Evolutionary conservation across 2,113 vertebrate species (phyloP).

Genomic region (Nannospalax galili): DNA sequence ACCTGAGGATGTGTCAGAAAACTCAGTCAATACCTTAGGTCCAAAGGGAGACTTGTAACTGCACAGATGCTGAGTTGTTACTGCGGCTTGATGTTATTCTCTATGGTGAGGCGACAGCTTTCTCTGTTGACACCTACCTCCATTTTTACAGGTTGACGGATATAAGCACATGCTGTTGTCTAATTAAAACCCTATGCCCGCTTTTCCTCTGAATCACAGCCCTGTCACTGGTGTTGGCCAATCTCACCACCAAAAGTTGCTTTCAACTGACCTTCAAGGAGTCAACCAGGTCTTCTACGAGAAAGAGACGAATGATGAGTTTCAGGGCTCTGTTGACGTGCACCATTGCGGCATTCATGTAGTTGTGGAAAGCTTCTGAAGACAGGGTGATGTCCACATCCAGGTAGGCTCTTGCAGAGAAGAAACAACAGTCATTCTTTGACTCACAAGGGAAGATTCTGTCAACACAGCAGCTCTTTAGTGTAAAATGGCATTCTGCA

Average conservation of each 20-base stretch:
- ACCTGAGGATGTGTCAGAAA: background rate
- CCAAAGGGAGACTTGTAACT: background rate
- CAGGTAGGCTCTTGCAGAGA: constrained; percentile 83
- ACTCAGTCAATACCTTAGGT: background rate
- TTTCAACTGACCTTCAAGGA: constrained; percentile 91
- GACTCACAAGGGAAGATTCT: background rate
- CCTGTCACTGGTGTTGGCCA: background rate
- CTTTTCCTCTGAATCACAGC: background rate
- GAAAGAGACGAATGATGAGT: constrained; percentile 91
- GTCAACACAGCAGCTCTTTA: background rate
- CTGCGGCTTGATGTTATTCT: background rate
- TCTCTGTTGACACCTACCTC: background rate
- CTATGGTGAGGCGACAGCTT: background rate
- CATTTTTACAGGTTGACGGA: background rate
- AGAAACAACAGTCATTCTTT: background rate
- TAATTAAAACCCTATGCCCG: background rate
- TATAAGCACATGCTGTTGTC: background rate
- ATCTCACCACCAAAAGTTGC: background rate
- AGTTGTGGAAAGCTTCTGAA: constrained; percentile 92
- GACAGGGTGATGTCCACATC: constrained; percentile 92
- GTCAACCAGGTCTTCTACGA: constrained; percentile 95
- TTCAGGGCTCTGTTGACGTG: constrained; percentile 91
- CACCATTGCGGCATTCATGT: constrained; percentile 89
- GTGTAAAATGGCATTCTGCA: background rate
- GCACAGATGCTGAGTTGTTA: background rate